phyloP scores from a whole-genome alignment of 1,140 invertebrate species.

The Macrobrachium nipponense region DNA sequence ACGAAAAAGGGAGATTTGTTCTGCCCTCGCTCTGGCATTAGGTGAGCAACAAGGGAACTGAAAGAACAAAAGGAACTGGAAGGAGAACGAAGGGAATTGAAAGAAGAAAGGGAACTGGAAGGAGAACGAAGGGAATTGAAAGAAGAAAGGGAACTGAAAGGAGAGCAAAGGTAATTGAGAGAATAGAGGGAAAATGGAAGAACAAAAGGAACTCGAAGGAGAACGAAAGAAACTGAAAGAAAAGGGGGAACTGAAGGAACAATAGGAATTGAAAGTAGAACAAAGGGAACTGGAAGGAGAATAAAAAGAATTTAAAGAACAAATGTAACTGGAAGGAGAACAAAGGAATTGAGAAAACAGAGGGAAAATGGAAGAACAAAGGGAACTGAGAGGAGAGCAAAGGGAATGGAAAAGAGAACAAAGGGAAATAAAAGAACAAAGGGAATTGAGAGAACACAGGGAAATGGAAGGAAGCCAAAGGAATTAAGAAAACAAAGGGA shows the following conservation, averaged over 20 bases:
- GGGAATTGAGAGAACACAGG: background rate
- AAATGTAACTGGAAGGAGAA: background rate
- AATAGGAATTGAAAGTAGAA: background rate
- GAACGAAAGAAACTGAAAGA: background rate
- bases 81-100: background rate
- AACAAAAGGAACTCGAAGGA: background rate
- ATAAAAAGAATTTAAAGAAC: background rate
- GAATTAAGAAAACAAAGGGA: background rate
- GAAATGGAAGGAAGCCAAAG: background rate
- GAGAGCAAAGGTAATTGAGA: background rate
- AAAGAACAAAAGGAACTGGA: background rate
- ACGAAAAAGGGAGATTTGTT: background rate
- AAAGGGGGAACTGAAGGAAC: background rate
- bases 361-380: conserved; percentile 1
- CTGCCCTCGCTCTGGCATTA: too few species aligned
- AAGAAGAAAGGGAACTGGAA: background rate
- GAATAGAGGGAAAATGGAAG: background rate
- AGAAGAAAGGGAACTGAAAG: background rate
- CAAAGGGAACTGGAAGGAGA: background rate
- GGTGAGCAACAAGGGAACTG: background rate
- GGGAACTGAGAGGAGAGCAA: background rate
- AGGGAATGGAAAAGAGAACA: background rate
- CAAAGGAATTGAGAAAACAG: background rate
- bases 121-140: background rate
- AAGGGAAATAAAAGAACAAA: background rate